Percentiles rank a stretch among this genome's conserved stretches.
phyloP scores from a whole-genome alignment of 2,797 vertebrate genomes.

The Agapornis canus region DNA sequence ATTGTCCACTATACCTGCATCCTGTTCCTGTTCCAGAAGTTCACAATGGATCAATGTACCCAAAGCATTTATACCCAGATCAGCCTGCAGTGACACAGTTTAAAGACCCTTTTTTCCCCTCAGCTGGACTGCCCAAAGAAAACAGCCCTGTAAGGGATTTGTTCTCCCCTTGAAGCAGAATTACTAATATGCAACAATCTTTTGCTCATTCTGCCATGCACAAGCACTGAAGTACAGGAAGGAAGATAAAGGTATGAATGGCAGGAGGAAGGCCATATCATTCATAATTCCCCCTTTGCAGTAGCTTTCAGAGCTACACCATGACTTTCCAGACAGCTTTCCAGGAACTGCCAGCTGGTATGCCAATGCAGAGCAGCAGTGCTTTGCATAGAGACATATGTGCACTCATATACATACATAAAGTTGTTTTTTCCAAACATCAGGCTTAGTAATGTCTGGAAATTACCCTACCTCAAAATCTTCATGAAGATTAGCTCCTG shows the following conservation, averaged over 20 bases:
- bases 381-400: background rate
- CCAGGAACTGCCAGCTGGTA: conserved; percentile 53
- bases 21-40: conserved; percentile 67
- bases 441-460: background rate
- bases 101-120: background rate
- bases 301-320: background rate
- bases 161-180: background rate
- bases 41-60: conserved; percentile 57
- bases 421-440: background rate
- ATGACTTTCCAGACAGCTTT: conserved; percentile 33
- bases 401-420: background rate
- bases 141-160: background rate
- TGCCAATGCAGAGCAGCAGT: background rate
- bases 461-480: background rate
- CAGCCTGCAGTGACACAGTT: background rate
- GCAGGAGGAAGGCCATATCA: background rate
- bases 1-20: conserved; percentile 53
- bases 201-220: rapidly evolving
- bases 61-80: conserved; percentile 6
- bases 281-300: background rate
- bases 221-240: background rate
- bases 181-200: background rate
- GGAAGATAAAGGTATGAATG: background rate
- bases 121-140: background rate
- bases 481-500: background rate